Conservation (phyloP, 2,888 invertebrate species). For the Sesamia inferens region DNA sequence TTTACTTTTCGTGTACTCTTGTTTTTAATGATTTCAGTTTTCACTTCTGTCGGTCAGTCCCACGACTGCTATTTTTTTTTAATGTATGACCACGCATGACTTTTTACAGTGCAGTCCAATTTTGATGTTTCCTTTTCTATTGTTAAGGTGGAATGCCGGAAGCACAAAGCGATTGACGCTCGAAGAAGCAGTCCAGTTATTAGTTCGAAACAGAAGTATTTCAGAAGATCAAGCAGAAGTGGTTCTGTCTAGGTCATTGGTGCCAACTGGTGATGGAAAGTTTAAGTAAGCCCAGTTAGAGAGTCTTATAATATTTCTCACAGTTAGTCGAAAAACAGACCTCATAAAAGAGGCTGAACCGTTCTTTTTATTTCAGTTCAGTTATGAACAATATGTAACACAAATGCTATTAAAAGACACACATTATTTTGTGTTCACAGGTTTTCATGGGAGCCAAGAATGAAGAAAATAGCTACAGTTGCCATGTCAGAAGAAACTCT, state of each 20-base stretch:
- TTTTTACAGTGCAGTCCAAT: too few relatives aligned
- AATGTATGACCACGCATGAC: too few relatives aligned
- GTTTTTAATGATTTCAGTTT: too few relatives aligned
- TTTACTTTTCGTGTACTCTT: too few relatives aligned
- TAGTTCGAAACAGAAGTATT: slow-evolving; percentile 81
- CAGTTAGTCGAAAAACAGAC: not conserved
- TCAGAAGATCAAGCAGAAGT: slow-evolving; percentile 84
- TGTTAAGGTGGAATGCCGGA: slow-evolving; percentile 66
- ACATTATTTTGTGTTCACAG: slow-evolving; percentile 56
- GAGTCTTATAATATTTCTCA: not conserved
- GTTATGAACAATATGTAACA: not conserved
- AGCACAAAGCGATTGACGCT: slow-evolving; percentile 68
- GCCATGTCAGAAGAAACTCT: slow-evolving; percentile 71
- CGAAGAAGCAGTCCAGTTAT: slow-evolving; percentile 80
- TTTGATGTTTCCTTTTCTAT: too few relatives aligned
- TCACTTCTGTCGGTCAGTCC: too few relatives aligned
- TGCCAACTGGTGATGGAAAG: slow-evolving; percentile 79
- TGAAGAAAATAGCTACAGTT: slow-evolving; percentile 69
- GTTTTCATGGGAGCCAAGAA: slow-evolving; percentile 76
- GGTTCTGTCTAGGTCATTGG: slow-evolving; percentile 84
- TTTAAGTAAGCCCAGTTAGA: slow-evolving; percentile 73
- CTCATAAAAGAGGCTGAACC: not conserved
- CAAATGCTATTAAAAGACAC: not conserved
- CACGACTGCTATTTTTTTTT: too few relatives aligned
- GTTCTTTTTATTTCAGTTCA: not conserved